A percentile compares a stretch with the other conserved stretches of the same genome.
These are phyloP conservation scores for Synergus umbraculus DNA, from an alignment of 2,888 invertebrate genomes.

Conservation along the genomic window DNA sequence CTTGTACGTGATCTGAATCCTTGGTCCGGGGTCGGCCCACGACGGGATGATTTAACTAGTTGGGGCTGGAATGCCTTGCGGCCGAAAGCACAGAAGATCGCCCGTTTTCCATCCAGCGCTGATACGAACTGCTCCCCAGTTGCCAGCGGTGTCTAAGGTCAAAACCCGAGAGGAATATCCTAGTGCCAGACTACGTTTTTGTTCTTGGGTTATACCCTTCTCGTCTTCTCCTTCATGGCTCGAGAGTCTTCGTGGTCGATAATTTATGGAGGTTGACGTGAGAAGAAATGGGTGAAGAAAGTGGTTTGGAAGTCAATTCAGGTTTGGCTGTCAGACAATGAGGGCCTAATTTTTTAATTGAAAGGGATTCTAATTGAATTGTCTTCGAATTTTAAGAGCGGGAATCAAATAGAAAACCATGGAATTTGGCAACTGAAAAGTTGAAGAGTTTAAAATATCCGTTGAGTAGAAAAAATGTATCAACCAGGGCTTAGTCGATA, in stretches of 20 bases:
- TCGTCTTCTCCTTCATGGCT: neutral
- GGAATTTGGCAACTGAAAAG: too few relatives aligned
- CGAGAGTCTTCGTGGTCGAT: slow-evolving; percentile 3
- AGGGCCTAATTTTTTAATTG: neutral
- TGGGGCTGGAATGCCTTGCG: slow-evolving; percentile 51
- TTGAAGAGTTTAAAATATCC: too few relatives aligned
- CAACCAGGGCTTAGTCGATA: neutral
- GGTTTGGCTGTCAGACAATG: neutral
- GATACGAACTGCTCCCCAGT: slow-evolving; percentile 39
- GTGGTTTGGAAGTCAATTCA: neutral
- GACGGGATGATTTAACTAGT: slow-evolving; percentile 68
- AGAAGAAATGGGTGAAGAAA: neutral
- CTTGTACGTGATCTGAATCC: slow-evolving; percentile 72
- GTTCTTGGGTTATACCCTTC: neutral
- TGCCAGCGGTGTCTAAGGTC: slow-evolving; percentile 30
- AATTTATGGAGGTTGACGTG: slow-evolving; percentile 16
- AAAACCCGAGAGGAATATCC: slow-evolving; percentile 37
- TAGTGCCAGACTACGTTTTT: slow-evolving; percentile 27
- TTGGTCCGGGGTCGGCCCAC: slow-evolving; percentile 55
- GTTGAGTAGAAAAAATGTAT: too few relatives aligned
- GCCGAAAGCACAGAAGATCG: slow-evolving; percentile 48
- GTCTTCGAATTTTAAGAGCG: neutral
- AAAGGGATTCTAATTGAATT: neutral
- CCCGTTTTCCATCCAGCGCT: slow-evolving; percentile 20
- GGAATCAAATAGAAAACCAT: too few relatives aligned